Evolutionary conservation across 2,797 vertebrate species (phyloP).

Genomic region (Sebastes aleutianus): DNA sequence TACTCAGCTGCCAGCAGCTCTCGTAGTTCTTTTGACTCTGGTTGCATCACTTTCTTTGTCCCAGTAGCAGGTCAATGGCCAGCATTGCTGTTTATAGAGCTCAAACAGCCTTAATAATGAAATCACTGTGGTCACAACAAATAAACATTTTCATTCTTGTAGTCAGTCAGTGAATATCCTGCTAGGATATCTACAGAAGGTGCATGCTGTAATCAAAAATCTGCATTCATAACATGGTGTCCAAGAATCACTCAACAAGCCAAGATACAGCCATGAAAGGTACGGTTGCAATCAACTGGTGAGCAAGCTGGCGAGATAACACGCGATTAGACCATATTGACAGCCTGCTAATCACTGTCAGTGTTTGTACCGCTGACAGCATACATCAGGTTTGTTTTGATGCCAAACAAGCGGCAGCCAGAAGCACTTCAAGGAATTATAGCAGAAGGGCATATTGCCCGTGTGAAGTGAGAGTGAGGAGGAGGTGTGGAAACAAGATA

Average conservation of each 20-base stretch:
- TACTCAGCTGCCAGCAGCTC: neutral
- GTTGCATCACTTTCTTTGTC: neutral
- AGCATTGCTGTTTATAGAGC: neutral
- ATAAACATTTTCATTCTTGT: neutral
- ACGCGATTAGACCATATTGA: slow-evolving; percentile 42
- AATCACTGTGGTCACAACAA: slow-evolving; percentile 5
- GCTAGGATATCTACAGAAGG: neutral
- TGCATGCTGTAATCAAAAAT: slow-evolving; percentile 24
- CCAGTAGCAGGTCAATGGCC: neutral
- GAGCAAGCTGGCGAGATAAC: slow-evolving; percentile 33
- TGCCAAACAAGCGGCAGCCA: slow-evolving; percentile 49
- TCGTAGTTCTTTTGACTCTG: neutral
- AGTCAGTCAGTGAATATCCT: neutral
- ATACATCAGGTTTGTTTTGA: slow-evolving; percentile 49
- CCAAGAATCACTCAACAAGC: slow-evolving; percentile 18
- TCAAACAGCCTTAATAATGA: neutral
- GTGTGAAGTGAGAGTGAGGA: slow-evolving; percentile 50
- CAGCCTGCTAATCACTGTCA: slow-evolving; percentile 44
- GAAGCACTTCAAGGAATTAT: slow-evolving; percentile 58
- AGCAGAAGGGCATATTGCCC: slow-evolving; percentile 46
- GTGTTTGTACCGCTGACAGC: slow-evolving; percentile 40
- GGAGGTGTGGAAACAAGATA: slow-evolving; percentile 65
- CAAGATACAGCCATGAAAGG: slow-evolving; percentile 35
- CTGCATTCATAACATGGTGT: slow-evolving; percentile 30
- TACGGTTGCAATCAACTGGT: slow-evolving; percentile 19